Conservation (phyloP, 2,888 invertebrate species). For the Coecobrya sp. region DNA sequence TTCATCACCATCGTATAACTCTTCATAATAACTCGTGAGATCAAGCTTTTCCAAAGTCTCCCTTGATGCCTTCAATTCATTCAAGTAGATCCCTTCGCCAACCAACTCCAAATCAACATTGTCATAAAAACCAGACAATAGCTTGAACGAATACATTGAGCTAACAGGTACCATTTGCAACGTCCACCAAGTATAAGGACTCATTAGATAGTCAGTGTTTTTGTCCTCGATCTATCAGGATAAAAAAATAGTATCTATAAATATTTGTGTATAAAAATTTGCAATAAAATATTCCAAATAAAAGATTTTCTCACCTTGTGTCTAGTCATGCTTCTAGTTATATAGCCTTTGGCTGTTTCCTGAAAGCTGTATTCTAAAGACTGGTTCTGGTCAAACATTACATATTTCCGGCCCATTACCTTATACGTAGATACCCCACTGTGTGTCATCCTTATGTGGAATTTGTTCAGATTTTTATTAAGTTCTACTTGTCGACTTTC, state of each 20-base stretch:
- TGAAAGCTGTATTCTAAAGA: slow-evolving; percentile 63
- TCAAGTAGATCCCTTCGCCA: slow-evolving; percentile 47
- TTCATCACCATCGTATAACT: no score
- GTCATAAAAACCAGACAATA: no score
- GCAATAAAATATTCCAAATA: no score
- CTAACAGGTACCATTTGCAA: no score
- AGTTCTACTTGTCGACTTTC: slow-evolving; percentile 6
- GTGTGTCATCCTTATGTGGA: slow-evolving; percentile 63
- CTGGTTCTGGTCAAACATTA: not conserved
- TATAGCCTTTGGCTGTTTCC: no score
- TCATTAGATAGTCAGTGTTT: slow-evolving; percentile 45
- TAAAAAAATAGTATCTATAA: no score
- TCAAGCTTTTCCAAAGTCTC: not conserved
- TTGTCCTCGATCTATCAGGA: not conserved
- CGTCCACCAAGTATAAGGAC: slow-evolving; percentile 51
- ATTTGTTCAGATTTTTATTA: slow-evolving; percentile 30
- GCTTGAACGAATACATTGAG: no score
- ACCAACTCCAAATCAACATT: not conserved
- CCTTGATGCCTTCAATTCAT: not conserved
- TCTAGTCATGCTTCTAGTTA: not conserved
- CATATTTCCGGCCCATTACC: not conserved
- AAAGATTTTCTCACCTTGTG: no score
- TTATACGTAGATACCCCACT: slow-evolving; percentile 64
- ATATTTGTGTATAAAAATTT: no score
- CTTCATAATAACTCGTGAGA: not conserved